phyloP scores from a whole-genome alignment of 2,888 invertebrate genomes.

The Drosophila rubida region DNA sequence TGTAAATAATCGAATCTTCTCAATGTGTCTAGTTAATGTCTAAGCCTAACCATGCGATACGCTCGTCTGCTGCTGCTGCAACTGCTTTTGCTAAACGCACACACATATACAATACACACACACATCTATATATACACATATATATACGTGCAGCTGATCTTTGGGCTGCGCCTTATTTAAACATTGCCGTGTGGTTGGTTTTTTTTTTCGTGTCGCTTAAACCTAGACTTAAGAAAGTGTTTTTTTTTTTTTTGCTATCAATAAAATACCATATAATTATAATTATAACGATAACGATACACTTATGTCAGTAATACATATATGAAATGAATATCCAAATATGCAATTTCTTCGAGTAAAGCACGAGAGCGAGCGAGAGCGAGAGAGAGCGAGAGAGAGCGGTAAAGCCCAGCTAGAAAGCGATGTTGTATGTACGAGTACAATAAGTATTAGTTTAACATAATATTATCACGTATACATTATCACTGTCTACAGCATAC shows the following conservation, averaged over 20 bases:
- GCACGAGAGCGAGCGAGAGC: neutral
- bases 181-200: neutral
- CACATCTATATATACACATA: neutral
- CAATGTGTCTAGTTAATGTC: slow-evolving; percentile 10
- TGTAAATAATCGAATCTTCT: slow-evolving; percentile 5
- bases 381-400: neutral
- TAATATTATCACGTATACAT: slow-evolving; percentile 1
- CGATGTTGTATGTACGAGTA: slow-evolving; percentile 42
- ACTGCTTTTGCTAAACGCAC: slow-evolving; percentile 9
- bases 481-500: slow-evolving; percentile 1
- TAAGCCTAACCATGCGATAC: slow-evolving; percentile 33
- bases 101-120: slow-evolving; percentile 3
- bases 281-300: slow-evolving; percentile 22
- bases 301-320: neutral
- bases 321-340: slow-evolving; percentile 42
- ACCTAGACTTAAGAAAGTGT: slow-evolving; percentile 48
- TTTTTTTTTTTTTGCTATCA: slow-evolving; percentile 40
- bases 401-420: slow-evolving; percentile 46
- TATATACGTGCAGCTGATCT: slow-evolving; percentile 33
- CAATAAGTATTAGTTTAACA: slow-evolving; percentile 36
- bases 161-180: slow-evolving; percentile 42
- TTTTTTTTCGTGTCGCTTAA: slow-evolving; percentile 20
- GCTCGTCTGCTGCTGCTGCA: slow-evolving; percentile 5
- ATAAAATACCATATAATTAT: neutral
- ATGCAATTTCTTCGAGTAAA: slow-evolving; percentile 22